Conservation (phyloP, 2,888 invertebrate species). For the Leistus spinibarbis region DNA sequence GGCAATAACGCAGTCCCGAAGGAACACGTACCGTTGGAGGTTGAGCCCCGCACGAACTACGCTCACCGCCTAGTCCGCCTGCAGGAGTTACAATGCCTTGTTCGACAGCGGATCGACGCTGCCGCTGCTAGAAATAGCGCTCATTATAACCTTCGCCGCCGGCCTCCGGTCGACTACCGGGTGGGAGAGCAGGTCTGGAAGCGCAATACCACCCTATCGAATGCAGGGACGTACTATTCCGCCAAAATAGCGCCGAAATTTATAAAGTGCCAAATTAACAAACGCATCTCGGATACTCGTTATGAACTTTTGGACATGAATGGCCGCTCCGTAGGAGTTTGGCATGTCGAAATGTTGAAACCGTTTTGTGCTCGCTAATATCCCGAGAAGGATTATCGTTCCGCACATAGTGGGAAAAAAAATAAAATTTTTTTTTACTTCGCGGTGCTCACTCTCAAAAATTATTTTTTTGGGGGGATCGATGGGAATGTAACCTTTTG, state of each 20-base stretch:
- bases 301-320: conserved; percentile 3
- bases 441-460: too few species aligned
- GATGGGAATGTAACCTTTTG: too few species aligned
- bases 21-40: neutral
- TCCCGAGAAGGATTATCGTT: too few species aligned
- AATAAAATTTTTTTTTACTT: too few species aligned
- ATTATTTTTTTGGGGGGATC: too few species aligned
- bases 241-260: conserved; percentile 7
- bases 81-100: neutral
- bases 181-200: conserved; percentile 37
- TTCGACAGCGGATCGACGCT: conserved; percentile 19
- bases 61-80: conserved; percentile 11
- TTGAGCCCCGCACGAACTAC: conserved; percentile 7
- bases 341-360: conserved; percentile 24
- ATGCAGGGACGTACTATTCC: neutral
- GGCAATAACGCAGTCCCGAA: too few species aligned
- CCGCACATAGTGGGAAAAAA: too few species aligned
- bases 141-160: conserved; percentile 39
- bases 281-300: neutral
- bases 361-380: too few species aligned
- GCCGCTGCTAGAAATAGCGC: conserved; percentile 28
- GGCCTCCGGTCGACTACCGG: conserved; percentile 5
- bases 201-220: conserved; percentile 30
- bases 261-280: neutral
- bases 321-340: conserved; percentile 1